Conservation (phyloP, 2,888 invertebrate species). For the Hoplodrina ambigua region DNA sequence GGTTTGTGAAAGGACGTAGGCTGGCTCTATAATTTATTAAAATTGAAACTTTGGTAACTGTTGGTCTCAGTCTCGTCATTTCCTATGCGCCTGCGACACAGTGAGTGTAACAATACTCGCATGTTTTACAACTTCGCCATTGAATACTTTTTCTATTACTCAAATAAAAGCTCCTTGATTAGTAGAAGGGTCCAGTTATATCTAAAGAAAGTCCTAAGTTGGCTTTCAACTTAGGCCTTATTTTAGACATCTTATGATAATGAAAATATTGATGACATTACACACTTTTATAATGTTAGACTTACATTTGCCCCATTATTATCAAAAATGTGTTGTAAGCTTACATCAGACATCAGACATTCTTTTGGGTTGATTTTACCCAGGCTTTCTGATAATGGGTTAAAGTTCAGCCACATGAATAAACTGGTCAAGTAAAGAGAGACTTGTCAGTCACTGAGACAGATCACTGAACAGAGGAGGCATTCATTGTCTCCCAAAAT, state of each 20-base stretch:
- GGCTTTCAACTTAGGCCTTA: too few relatives aligned
- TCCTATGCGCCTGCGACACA: background rate
- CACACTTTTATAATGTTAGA: too few relatives aligned
- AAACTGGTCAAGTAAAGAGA: background rate
- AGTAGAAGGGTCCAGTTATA: too few relatives aligned
- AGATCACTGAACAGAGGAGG: slow-evolving; percentile 5
- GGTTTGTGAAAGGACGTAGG: background rate
- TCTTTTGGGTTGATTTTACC: too few relatives aligned
- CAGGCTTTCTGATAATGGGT: too few relatives aligned
- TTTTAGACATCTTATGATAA: too few relatives aligned
- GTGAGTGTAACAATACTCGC: background rate
- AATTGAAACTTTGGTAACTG: background rate
- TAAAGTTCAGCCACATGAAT: too few relatives aligned
- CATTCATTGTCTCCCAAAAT: slow-evolving; percentile 17
- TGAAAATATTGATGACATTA: background rate
- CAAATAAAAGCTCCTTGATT: too few relatives aligned
- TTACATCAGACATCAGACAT: too few relatives aligned
- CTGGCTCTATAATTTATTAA: background rate
- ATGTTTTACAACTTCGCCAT: background rate
- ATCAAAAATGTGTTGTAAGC: too few relatives aligned
- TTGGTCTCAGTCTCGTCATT: background rate
- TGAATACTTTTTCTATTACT: background rate
- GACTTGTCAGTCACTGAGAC: background rate
- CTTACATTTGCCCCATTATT: too few relatives aligned
- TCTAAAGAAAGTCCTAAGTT: too few relatives aligned